Conservation (phyloP, 2,888 invertebrate genomes). For the Caenorhabditis parvicauda region DNA sequence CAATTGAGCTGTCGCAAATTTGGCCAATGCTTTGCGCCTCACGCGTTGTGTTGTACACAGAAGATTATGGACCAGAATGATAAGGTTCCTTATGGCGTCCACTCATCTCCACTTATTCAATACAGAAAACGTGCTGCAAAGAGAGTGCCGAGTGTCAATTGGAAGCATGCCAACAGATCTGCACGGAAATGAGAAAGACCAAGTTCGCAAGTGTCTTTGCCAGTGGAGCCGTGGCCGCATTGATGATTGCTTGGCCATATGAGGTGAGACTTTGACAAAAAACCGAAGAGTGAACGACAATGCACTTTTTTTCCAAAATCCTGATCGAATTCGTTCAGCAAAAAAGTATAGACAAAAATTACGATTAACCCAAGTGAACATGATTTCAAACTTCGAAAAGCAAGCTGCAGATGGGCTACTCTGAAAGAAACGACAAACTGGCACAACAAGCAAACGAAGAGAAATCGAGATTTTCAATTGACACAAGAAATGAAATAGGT, state of each 20-base stretch:
- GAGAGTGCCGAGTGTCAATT: conserved; percentile 20
- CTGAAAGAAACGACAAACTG: conserved; percentile 27
- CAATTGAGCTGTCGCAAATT: conserved; percentile 28
- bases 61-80: conserved; percentile 34
- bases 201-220: conserved; percentile 28
- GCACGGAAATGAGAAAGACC: conserved; percentile 32
- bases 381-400: neutral
- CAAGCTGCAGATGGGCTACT: conserved; percentile 11
- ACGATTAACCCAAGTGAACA: no score
- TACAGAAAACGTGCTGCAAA: conserved; percentile 11
- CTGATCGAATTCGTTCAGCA: no score
- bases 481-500: conserved; percentile 44
- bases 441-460: conserved; percentile 16
- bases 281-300: no score
- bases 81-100: no score
- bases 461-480: conserved; percentile 26
- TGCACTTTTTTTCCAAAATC: no score
- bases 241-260: conserved; percentile 46
- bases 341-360: no score
- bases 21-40: conserved; percentile 41
- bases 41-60: conserved; percentile 38
- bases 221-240: conserved; percentile 35
- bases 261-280: conserved; percentile 11
- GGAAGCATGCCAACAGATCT: conserved; percentile 29
- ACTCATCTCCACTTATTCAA: neutral